Evolutionary conservation across 2,113 vertebrate genomes (phyloP).

Genomic region (Lophura nycthemera): DNA sequence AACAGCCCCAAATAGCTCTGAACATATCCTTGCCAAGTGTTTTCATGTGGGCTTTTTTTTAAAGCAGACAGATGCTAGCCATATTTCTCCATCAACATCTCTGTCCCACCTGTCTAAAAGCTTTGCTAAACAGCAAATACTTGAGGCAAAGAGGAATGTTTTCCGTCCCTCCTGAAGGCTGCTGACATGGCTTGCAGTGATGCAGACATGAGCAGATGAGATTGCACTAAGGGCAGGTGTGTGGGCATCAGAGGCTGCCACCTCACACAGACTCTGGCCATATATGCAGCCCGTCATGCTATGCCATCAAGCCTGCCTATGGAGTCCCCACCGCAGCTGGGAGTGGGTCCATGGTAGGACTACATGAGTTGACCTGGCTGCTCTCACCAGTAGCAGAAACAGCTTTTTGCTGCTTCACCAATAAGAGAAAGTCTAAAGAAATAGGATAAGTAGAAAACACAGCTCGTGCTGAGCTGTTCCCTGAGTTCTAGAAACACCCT

Average conservation of each 20-base stretch:
- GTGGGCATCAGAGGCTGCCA: background rate
- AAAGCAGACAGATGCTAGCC: accelerated
- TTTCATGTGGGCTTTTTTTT: accelerated
- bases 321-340: background rate
- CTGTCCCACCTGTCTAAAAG: background rate
- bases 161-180: background rate
- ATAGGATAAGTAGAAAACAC: background rate
- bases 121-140: background rate
- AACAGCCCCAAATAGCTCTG: background rate
- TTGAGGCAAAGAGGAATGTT: background rate
- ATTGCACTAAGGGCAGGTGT: background rate
- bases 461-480: background rate
- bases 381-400: background rate
- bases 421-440: background rate
- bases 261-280: background rate
- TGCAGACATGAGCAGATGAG: background rate
- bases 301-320: background rate
- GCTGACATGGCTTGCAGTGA: background rate
- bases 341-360: background rate
- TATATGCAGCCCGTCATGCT: background rate
- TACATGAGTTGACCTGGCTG: background rate
- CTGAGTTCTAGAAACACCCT: background rate
- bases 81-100: background rate
- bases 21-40: background rate
- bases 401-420: background rate